phyloP scores from a whole-genome alignment of 2,888 invertebrate genomes.

The Meghimatium bilineatum region DNA sequence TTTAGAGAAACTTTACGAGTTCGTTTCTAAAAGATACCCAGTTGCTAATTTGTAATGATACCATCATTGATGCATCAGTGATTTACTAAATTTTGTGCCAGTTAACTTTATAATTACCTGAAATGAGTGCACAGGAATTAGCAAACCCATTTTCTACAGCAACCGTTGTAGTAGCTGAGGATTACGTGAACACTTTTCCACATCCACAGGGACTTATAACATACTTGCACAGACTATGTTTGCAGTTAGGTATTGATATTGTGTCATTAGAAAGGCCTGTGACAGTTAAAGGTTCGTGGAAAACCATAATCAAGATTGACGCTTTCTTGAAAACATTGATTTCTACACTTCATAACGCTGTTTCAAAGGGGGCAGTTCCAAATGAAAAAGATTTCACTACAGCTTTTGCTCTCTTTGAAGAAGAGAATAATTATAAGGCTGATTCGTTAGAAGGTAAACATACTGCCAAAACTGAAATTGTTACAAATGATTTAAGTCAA shows the following conservation, averaged over 20 bases:
- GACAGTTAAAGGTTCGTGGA: slow-evolving; percentile 31
- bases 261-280: slow-evolving; percentile 33
- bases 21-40: not conserved
- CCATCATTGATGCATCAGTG: not conserved
- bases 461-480: not conserved
- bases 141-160: slow-evolving; percentile 51
- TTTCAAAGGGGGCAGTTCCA: slow-evolving; percentile 9
- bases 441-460: slow-evolving; percentile 1
- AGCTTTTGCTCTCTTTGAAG: slow-evolving; percentile 36
- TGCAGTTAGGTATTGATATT: slow-evolving; percentile 30
- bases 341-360: slow-evolving; percentile 22
- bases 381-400: slow-evolving; percentile 29
- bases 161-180: slow-evolving; percentile 51
- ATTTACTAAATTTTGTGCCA: not conserved
- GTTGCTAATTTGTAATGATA: not conserved
- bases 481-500: not conserved
- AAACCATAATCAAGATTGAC: slow-evolving; percentile 31
- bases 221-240: slow-evolving; percentile 23
- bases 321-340: slow-evolving; percentile 39
- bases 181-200: slow-evolving; percentile 50
- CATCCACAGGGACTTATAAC: slow-evolving; percentile 34
- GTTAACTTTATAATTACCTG: not conserved
- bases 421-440: slow-evolving; percentile 1
- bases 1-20: not conserved
- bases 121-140: not conserved